Evolutionary conservation across 2,113 vertebrate genomes (phyloP).

Genomic region (Phrynosoma platyrhinos): DNA sequence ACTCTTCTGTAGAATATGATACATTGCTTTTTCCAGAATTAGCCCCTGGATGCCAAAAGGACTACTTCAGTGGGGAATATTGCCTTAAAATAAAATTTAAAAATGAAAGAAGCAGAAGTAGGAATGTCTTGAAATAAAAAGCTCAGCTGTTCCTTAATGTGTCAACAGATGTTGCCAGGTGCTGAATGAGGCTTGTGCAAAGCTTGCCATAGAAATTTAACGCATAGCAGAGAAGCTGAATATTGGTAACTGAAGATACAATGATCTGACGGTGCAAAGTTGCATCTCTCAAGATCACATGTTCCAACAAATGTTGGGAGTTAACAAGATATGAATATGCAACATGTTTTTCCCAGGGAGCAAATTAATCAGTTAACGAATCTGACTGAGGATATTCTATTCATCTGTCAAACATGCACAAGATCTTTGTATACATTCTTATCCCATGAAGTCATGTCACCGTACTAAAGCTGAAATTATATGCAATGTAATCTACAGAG

Average conservation of each 20-base stretch:
- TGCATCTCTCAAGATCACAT: not conserved
- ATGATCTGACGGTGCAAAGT: not conserved
- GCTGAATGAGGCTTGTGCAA: not conserved
- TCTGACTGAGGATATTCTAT: not conserved
- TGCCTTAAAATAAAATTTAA: slow-evolving; percentile 8
- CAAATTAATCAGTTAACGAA: not conserved
- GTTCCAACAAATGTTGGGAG: slow-evolving; percentile 3
- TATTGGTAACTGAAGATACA: slow-evolving; percentile 1
- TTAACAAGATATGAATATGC: slow-evolving; percentile 14
- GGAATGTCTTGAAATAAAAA: slow-evolving; percentile 1
- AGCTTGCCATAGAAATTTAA: slow-evolving; percentile 4
- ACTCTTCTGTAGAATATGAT: not conserved
- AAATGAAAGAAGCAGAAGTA: not conserved
- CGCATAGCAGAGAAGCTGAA: slow-evolving; percentile 3
- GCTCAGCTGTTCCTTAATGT: slow-evolving; percentile 35
- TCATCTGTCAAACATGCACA: slow-evolving; percentile 5
- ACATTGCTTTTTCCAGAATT: not conserved
- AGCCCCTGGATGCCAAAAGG: not conserved
- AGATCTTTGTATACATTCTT: not conserved
- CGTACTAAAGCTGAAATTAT: not conserved
- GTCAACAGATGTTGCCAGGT: slow-evolving; percentile 41
- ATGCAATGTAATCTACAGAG: not conserved
- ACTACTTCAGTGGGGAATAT: not conserved
- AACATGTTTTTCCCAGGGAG: not conserved
- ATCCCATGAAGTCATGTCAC: not conserved